Evolutionary conservation across 2,797 vertebrate species (phyloP), one percentile per base, ranked within the genome.

Genomic region (Hafferia zeledoni): DNA sequence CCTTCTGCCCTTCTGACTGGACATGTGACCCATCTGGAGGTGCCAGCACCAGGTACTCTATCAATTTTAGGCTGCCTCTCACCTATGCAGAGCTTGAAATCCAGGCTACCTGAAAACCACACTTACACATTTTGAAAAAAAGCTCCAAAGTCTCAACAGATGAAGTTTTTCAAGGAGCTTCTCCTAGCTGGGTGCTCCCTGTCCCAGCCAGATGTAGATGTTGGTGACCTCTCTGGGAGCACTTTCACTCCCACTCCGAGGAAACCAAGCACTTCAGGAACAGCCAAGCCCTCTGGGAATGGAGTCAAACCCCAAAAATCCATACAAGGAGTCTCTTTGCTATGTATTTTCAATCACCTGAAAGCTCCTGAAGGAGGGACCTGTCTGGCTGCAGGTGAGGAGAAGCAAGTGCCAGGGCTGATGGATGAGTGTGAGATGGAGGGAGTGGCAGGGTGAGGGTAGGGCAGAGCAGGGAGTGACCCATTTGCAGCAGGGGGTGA

Each of bases 401-500:
- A 72, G 14, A 7, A 49, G 20, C 17, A 35, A 47, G 35, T 52
- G 44, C 31, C 69, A 49, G 33, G 43, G 28, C 37, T 60, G 37
- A 28, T 52, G 43, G 33, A 9, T 1, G 2, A 59, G n/a, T 27
- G n/a, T 33, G 53, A 41, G 25, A 17, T 0, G 1, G 28, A 64
- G 30, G 12, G n/a, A 47, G 10, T 52, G 30, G n/a, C 16, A 27
- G 50, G 24, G 13, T 56, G 33, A 57, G 31, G 28, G 20, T 53
- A 19, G 55, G 31, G 17, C 65, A 89, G 49, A 22, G 57, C 9
- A 11, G 23, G 9, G 3, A 83, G 4, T 1, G 16, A 83, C 11
- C 6, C 3, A 3, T 79, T 46, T 10, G 9, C 35, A 83, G 41
- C 28, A 53, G 11, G 9, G 10, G 1, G 5, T 31, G 17, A 33